These are phyloP conservation scores for Budorcas taxicolor DNA, from an alignment of 2,113 vertebrate genomes.

Conservation along the genomic window DNA sequence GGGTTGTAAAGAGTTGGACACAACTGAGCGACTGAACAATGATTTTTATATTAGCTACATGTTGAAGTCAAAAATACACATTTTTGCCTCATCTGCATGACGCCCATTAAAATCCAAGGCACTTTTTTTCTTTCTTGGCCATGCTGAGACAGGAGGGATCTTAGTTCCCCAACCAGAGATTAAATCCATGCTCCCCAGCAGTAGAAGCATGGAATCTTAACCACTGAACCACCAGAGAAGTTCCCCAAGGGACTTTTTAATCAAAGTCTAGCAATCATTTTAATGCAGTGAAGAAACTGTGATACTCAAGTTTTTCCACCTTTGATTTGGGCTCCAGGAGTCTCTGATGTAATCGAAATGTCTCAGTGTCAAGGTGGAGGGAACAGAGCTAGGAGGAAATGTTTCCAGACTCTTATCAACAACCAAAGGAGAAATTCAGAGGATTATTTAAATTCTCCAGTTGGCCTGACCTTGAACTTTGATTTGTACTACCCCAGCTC, in stretches of 20 bases:
- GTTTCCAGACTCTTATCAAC: conserved; percentile 37
- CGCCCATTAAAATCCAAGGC: conserved; percentile 32
- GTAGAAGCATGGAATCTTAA: not conserved
- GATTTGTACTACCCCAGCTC: not conserved
- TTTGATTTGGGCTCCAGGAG: conserved; percentile 12
- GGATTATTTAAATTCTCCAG: conserved; percentile 4
- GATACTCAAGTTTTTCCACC: not conserved
- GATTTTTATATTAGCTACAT: not conserved
- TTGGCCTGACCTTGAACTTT: conserved; percentile 44
- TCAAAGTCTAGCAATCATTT: conserved; percentile 31
- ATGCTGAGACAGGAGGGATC: not conserved
- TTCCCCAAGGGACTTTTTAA: conserved; percentile 28
- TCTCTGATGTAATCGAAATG: conserved; percentile 23
- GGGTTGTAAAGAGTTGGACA: not conserved
- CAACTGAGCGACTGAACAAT: not conserved
- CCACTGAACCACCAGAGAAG: not conserved
- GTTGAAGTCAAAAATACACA: not conserved
- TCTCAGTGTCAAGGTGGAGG: not conserved
- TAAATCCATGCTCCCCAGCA: not conserved
- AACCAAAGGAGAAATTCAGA: conserved; percentile 52
- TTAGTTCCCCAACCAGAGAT: not conserved
- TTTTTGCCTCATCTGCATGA: not conserved
- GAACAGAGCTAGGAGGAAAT: conserved; percentile 48
- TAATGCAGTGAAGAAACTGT: conserved; percentile 34
- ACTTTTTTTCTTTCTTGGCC: not conserved